Base-by-base conservation (phyloP, 1,140 invertebrate genomes). In the Drosophila sucinea region DNA sequence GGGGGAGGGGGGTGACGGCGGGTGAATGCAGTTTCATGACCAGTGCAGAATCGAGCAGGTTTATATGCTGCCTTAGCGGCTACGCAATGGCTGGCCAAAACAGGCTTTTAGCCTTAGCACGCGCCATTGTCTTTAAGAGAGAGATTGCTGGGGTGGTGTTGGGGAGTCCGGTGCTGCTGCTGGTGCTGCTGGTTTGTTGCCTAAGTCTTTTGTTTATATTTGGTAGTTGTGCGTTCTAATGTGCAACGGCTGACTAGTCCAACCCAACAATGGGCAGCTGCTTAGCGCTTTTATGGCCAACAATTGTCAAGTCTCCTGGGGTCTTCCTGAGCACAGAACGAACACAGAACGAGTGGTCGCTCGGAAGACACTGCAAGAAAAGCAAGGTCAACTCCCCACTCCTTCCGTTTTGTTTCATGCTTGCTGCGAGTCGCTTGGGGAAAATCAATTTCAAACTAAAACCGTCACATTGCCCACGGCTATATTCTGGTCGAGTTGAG, bases 141-240 rank as follows among this genome's bases (percentile, higher is more conserved):
- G 41, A 75, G 60, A 4, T 77, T 77, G 62, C 61, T 10, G 47
- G 35, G 29, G 60, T 57, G 65, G 25, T 25, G 55, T 8, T 40
- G 17, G n/a, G 33, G 32, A 8, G 8, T 27, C 47, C 40, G 44
- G 33, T 54, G 33, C 25, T 40, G 38, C 8, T 27, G 47, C 27
- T 60, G 57, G 68, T 70, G 81, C 64, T 64, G 67, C 74, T 79
- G 84, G 87, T 90, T 87, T 82, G 87, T 81, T 90, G 83, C 83
- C 79, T 77, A 90, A 90, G 87, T 90, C 87, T 89, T 90, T 90
- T 85, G 83, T 90, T 84, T 89, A 81, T 89, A 89, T 87, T 84
- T 87, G 80, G 70, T 78, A 84, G 79, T 76, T 80, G 79, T 67
- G 54, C 54, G 80, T 82, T 87, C 80, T 87, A 87, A 89, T 90